Evolutionary conservation across 2,888 invertebrate genomes (phyloP).

Genomic region (Euplexia lucipara): DNA sequence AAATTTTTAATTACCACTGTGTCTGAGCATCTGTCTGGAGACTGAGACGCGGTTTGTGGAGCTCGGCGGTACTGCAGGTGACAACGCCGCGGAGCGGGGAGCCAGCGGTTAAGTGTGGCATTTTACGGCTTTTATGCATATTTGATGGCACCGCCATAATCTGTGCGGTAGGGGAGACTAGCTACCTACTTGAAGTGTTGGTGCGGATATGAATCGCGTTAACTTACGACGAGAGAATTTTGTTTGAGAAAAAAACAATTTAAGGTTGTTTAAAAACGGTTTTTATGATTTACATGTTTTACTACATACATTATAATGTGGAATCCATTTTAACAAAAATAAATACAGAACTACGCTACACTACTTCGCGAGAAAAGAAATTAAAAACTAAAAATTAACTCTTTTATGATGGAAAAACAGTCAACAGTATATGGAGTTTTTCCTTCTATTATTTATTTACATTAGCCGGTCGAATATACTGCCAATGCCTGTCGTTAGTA

Average conservation of each 20-base stretch:
- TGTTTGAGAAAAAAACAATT: slow-evolving; percentile 50
- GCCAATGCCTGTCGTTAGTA: no score
- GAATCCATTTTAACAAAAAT: no score
- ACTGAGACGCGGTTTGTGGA: slow-evolving; percentile 57
- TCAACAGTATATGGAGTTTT: no score
- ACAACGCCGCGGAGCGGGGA: slow-evolving; percentile 80
- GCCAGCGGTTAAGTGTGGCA: slow-evolving; percentile 89
- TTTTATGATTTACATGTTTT: no score
- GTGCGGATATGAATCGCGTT: slow-evolving; percentile 79
- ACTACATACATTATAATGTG: no score
- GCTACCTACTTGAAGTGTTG: slow-evolving; percentile 60
- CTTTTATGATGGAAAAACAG: no score
- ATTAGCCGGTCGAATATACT: no score
- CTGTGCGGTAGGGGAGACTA: slow-evolving; percentile 81
- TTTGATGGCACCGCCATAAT: slow-evolving; percentile 90
- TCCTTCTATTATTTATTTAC: no score
- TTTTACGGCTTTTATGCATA: slow-evolving; percentile 91
- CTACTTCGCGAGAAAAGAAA: no score
- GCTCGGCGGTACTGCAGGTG: slow-evolving; percentile 75
- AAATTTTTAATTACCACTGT: slow-evolving; percentile 89
- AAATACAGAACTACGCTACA: no score
- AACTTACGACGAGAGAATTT: slow-evolving; percentile 54
- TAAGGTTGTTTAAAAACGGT: slow-evolving; percentile 7
- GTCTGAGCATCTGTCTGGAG: slow-evolving; percentile 88
- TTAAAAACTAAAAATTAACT: no score